Evolutionary conservation across 1,140 invertebrate genomes (phyloP), one percentile per base, ranked within the genome.

Genomic region (Drosophila setifemur): DNA sequence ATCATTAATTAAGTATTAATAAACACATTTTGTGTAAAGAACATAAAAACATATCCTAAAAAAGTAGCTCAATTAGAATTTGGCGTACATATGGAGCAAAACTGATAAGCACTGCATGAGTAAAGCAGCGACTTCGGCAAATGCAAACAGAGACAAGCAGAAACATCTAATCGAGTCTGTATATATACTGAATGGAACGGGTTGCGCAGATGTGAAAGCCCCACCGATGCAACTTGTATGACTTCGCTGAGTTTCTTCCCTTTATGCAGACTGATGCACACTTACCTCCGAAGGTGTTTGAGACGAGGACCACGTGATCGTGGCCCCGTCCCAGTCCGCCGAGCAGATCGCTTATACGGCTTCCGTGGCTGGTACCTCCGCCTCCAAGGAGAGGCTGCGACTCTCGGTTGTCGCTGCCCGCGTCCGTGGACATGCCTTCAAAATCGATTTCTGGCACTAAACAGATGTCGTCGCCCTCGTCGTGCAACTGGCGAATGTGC

Each of bases 311-410:
- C 67, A 94, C 91, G 78, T 96, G 95, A 91, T 95, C 93, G 50
- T 86, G 81, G 42, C 82, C 81, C 16, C 72, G 81, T 50, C 76
- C 81, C 9, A 86, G 37, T 0, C 60, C 83, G 4, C 77, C 77
- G 8, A 82, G 44, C 18, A 82, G 53, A 23, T 82, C 73, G 31
- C 73, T 87, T 8, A 87, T 77, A n/a, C 81, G 81, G 68, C 81
- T 83, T 14, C 67, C 55, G 44, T 85, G 79, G 11, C 79, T 79
- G 23, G 55, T 52, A 19, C 49, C 93, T 73, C 95, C 93, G 92
- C 94, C 94, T 91, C 95, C 94, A 19, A 97, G 93, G 68, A 97
- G 93, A 89, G 96, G 96, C 92, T 97, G 96, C 90, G 95, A 96
- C 93, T 97, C 96, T 88, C 96, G 93, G 91, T 95, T 95, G 53